Percentiles rank a stretch among this genome's conserved stretches.
phyloP scores from a whole-genome alignment of 30 jellyfish, hydroid and myxozoan species.

The Cassiopea xamachana region DNA sequence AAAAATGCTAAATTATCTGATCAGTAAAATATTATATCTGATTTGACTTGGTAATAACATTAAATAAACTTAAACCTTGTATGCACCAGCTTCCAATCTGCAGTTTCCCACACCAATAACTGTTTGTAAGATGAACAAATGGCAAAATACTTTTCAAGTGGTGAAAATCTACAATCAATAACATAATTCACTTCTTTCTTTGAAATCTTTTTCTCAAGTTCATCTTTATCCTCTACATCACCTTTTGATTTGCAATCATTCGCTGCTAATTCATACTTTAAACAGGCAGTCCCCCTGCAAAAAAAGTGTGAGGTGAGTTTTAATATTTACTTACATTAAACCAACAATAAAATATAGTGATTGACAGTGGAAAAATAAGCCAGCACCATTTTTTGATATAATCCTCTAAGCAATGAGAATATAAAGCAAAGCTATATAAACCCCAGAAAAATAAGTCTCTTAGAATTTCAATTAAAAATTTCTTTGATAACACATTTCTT shows the following conservation, averaged over 20 bases:
- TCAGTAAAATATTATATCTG: no score
- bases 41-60: no score
- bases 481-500: no score
- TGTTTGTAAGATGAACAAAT: slow-evolving; percentile 22
- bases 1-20: no score
- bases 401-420: no score
- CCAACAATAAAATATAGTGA: no score
- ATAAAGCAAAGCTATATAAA: no score
- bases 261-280: neutral
- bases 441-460: no score
- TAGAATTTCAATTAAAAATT: no score
- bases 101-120: slow-evolving; percentile 32
- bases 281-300: neutral
- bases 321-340: neutral
- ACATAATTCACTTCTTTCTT: neutral
- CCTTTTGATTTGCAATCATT: neutral
- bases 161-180: slow-evolving; percentile 29
- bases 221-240: neutral
- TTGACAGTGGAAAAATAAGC: no score
- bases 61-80: neutral
- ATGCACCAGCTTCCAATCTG: slow-evolving; percentile 1
- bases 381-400: no score
- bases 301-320: neutral
- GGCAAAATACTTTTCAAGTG: slow-evolving; percentile 25
- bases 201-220: neutral